Evolutionary conservation across 2,888 invertebrate species (phyloP).

Genomic region (Periphyllus acericola): DNA sequence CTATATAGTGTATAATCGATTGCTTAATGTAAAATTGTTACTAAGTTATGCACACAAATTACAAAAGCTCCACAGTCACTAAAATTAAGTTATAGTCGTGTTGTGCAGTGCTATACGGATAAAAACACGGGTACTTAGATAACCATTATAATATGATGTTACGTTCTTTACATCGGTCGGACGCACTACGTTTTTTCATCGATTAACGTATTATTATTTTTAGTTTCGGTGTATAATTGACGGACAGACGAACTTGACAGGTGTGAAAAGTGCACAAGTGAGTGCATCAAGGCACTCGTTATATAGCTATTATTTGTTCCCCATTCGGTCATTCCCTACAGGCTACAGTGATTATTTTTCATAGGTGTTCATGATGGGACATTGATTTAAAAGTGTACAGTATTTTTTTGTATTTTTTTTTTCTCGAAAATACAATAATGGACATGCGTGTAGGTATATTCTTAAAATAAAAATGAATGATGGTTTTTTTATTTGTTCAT

Average conservation of each 20-base stretch:
- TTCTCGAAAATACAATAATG: constrained; percentile 3
- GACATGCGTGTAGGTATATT: not conserved
- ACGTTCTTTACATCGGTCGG: not conserved
- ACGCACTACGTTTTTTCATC: not conserved
- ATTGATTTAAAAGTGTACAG: constrained; percentile 18
- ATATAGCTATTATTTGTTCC: constrained; percentile 38
- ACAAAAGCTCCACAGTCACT: too few species aligned
- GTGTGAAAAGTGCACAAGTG: constrained; percentile 39
- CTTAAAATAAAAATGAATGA: not conserved
- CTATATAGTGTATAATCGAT: too few species aligned
- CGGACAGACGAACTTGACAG: constrained; percentile 33
- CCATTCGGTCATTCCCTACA: not conserved
- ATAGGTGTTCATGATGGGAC: not conserved
- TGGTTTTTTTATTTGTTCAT: not conserved
- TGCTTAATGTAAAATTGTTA: too few species aligned
- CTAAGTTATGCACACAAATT: too few species aligned
- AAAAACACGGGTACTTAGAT: not conserved
- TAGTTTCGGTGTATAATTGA: constrained; percentile 9
- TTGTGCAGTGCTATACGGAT: not conserved
- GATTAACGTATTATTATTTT: constrained; percentile 8
- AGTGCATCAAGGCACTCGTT: constrained; percentile 7
- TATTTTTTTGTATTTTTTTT: not conserved
- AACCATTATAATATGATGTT: not conserved
- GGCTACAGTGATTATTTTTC: not conserved
- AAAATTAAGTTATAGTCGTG: too few species aligned